Evolutionary conservation across 2,888 invertebrate species (phyloP).

Genomic region (Chromoteleia sp.): DNA sequence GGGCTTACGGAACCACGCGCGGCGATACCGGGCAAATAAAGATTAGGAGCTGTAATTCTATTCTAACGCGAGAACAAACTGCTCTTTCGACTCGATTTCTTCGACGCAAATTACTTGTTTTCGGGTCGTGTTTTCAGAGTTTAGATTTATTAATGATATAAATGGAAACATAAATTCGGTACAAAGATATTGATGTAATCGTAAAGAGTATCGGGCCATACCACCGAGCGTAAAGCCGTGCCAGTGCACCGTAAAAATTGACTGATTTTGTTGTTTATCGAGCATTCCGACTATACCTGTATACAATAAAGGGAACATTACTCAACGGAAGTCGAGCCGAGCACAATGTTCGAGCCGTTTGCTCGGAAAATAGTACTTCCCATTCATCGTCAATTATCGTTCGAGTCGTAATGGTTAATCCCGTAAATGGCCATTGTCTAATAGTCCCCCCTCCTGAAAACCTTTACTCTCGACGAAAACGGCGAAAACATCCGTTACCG

Average conservation of each 20-base stretch:
- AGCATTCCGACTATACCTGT: slow-evolving; percentile 23
- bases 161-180: too few relatives aligned
- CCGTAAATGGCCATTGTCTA: slow-evolving; percentile 64
- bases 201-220: too few relatives aligned
- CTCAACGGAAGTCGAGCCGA: slow-evolving; percentile 51
- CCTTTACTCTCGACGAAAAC: slow-evolving; percentile 38
- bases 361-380: slow-evolving; percentile 48
- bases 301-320: slow-evolving; percentile 55
- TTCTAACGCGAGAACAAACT: background rate
- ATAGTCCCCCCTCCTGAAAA: slow-evolving; percentile 25
- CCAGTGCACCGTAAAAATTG: slow-evolving; percentile 2
- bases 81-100: background rate
- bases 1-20: slow-evolving; percentile 2
- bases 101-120: too few relatives aligned
- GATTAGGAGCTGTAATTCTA: background rate
- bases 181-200: background rate
- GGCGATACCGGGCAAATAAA: background rate
- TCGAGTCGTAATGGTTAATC: slow-evolving; percentile 58
- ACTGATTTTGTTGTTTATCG: slow-evolving; percentile 46
- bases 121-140: too few relatives aligned
- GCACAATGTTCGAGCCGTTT: slow-evolving; percentile 52
- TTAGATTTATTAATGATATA: too few relatives aligned
- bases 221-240: background rate
- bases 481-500: slow-evolving; percentile 61
- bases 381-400: slow-evolving; percentile 65